Evolutionary conservation across 2,888 invertebrate species (phyloP).

Genomic region (Perdita meconis): DNA sequence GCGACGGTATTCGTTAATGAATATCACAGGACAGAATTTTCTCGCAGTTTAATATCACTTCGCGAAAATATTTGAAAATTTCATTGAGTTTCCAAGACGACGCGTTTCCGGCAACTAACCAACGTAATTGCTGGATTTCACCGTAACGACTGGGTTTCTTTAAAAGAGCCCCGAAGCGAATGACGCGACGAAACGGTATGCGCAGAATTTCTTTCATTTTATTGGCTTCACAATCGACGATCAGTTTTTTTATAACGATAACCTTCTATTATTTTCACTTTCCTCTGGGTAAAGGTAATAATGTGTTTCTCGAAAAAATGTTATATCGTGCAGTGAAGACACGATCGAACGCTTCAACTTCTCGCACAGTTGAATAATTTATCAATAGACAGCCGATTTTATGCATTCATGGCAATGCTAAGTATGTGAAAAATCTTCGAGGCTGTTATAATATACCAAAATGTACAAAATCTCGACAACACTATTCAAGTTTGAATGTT

Average conservation of each 20-base stretch:
- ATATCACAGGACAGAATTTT: constrained; percentile 21
- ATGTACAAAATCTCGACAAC: no score
- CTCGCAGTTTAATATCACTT: constrained; percentile 23
- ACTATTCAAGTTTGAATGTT: no score
- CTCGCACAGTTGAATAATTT: no score
- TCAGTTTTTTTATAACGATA: neutral
- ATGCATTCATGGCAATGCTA: no score
- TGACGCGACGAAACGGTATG: neutral
- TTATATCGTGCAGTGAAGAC: no score
- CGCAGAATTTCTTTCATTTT: neutral
- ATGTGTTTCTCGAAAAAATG: neutral
- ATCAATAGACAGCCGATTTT: neutral
- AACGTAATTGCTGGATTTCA: constrained; percentile 18
- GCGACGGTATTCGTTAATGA: constrained; percentile 40
- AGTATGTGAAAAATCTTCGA: no score
- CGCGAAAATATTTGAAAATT: constrained; percentile 19
- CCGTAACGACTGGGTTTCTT: neutral
- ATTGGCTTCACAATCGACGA: neutral
- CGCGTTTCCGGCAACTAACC: constrained; percentile 9
- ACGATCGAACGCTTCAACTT: no score
- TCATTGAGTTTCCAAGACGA: constrained; percentile 25
- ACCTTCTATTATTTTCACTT: neutral
- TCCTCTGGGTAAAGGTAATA: neutral
- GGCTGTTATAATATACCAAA: no score
- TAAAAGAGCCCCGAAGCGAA: neutral